Percentiles rank a stretch among this genome's conserved stretches.
phyloP scores from a whole-genome alignment of 2,797 vertebrate genomes.

The Sorex maritimensis region DNA sequence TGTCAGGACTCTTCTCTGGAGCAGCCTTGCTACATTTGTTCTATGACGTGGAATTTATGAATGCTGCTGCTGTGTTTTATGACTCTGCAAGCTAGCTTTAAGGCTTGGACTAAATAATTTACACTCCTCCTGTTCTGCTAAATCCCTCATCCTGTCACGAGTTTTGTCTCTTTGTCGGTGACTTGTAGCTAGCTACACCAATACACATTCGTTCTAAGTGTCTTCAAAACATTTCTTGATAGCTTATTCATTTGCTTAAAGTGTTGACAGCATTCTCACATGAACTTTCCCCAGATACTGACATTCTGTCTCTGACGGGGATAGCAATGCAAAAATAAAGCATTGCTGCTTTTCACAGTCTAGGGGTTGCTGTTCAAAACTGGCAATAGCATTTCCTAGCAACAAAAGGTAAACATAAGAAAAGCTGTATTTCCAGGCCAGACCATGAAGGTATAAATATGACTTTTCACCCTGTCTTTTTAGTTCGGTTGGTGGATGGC shows the following conservation, averaged over 20 bases:
- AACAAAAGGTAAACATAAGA: neutral
- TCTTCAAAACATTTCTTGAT: neutral
- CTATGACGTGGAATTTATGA: conserved; percentile 63
- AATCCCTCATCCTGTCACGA: neutral
- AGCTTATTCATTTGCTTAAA: conserved; percentile 11
- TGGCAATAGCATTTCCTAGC: neutral
- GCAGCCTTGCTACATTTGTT: neutral
- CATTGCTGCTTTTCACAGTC: neutral
- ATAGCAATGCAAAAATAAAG: neutral
- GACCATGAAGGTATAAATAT: neutral
- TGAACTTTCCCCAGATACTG: neutral
- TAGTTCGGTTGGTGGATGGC: neutral
- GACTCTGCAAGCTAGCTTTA: conserved; percentile 53
- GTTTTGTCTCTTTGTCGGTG: neutral
- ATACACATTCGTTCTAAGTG: neutral
- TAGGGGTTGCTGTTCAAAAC: neutral
- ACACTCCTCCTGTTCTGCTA: neutral
- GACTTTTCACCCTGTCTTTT: neutral
- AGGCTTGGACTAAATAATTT: neutral
- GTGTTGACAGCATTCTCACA: neutral
- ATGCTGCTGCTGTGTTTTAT: neutral
- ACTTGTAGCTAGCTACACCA: neutral
- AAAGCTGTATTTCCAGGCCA: neutral
- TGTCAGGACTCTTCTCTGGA: conserved; percentile 27
- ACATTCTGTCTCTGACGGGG: neutral